Evolutionary conservation across 1,140 invertebrate genomes (phyloP).

Genomic region (Caenorhabditis inopinata): DNA sequence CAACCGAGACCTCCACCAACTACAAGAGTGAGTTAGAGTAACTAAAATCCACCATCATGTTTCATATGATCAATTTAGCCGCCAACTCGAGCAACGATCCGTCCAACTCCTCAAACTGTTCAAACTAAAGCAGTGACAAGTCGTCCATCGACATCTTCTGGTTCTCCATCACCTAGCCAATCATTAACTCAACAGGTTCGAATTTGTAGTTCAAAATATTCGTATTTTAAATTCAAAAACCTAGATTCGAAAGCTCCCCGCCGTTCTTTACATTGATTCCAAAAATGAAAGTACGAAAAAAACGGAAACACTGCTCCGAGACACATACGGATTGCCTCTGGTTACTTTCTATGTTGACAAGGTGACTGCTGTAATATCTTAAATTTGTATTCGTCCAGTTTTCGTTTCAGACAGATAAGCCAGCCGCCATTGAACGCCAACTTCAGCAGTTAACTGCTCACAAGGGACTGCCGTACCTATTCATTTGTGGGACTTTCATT

Average conservation of each 20-base stretch:
- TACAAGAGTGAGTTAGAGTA: background rate
- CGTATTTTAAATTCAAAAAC: background rate
- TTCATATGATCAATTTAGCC: too few relatives aligned
- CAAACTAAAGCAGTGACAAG: background rate
- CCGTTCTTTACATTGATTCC: constrained; percentile 64
- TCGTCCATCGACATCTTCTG: constrained; percentile 6
- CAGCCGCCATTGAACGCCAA: constrained; percentile 55
- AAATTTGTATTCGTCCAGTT: background rate
- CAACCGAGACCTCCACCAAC: constrained; percentile 31
- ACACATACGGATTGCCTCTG: constrained; percentile 63
- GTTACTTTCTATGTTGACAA: constrained; percentile 66
- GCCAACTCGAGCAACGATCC: constrained; percentile 26
- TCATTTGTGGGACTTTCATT: constrained; percentile 66
- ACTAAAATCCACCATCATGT: too few relatives aligned
- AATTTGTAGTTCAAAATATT: background rate
- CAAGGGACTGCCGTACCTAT: constrained; percentile 63
- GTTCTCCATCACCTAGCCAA: constrained; percentile 36
- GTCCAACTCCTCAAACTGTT: constrained; percentile 5
- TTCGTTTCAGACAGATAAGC: constrained; percentile 53
- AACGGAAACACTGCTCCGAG: constrained; percentile 57
- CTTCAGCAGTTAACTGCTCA: constrained; percentile 62
- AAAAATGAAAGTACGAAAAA: constrained; percentile 47
- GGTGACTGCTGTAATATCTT: background rate
- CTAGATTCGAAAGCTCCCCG: constrained; percentile 64
- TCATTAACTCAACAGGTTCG: constrained; percentile 11